Evolutionary conservation across 2,113 vertebrate genomes (phyloP), one percentile per base, ranked within the genome.

Genomic region (Suncus etruscus): DNA sequence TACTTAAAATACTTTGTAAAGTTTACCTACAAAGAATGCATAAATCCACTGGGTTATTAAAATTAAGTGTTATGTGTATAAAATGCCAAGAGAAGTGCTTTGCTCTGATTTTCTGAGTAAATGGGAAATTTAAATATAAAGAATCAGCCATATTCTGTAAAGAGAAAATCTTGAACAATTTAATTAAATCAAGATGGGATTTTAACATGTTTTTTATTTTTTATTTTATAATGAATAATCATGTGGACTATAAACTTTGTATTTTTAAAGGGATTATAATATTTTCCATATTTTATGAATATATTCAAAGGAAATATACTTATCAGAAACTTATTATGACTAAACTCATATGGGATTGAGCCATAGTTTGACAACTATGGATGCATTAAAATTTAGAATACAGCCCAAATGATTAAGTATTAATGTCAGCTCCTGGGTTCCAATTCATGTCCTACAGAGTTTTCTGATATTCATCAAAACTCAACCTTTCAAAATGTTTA

Each of bases 151-250:
- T 76, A 79, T 77, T 4, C 83, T 32, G 90, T 75, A 88, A 74
- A 66, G 18, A 92, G 94, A 92, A 92, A 83, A 75, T 77, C 79
- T 54, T 81, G 86, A 92, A 72, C 1, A 92, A 85, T 95, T 87
- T 75, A 29, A 89, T 86, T 84, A 91, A 83, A 70, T 85, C 24
- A 81, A 94, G 65, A 86, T 83, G 63, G 29, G 14, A 92, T 76
- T 65, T 93, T 89, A 86, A 80, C 75, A 6, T 89, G 90, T 63
- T 32, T 80, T 94, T 84, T 78, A 58, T 66, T 50, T 93, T 91
- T 92, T 45, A 91, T 79, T 87, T 79, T 68, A 83, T 14, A 92
- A 82, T 8, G 63, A 22, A 81, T 15, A 89, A 20, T 91, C 66
- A 50, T 77, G 0, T 85, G 45, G 16, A 14, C 51, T 83, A 82